Base-by-base conservation (phyloP, 2,888 invertebrate genomes). In the Pollenia angustigena region DNA sequence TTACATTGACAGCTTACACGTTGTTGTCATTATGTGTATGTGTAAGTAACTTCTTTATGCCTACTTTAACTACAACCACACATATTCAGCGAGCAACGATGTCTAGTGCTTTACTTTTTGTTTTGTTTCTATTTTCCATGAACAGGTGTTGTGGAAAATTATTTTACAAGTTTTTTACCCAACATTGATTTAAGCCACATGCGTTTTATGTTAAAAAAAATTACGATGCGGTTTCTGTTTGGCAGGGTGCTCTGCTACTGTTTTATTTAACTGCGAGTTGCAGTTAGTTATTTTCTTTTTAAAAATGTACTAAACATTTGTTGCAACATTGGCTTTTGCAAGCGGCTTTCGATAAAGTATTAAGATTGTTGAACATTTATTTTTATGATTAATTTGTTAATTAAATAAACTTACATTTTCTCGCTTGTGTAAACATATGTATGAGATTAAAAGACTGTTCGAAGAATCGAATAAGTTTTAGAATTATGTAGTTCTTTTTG, bases 151-250 rank as follows among this genome's bases (percentile, higher is more conserved):
- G 64, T 66, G 87, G 81, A 86, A 85, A 82, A 83, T 74, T 83
- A 87, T 86, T 84, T 88, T 86, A 88, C 87, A 87, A 85, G 88
- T 82, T 86, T 87, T 82, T 23, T 86, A 81, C 81, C 79, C 78
- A 74, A 82, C 82, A 74, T 68, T 69, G 58, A 66, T 66, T 83
- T 56, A 72, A 86, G 81, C 88, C 88, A 88, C 87, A 88, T 88
- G 88, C 86, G 86, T 82, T 87, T 71, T 71, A 81, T 81, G 80
- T 78, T 76, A 64, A 88, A 88, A 83, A 84, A 88, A 87, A 87
- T 85, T 87, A 87, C 69, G 76, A 54, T 76, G 72, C 52, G 82
- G 74, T 80, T 80, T 75, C 4, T 80, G 85, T 6, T 0, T 58
- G 85, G 79, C 64, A 44, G 48, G 23, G 54, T 62, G 62, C 56